These are phyloP conservation scores for Cyanocitta stelleri DNA, from an alignment of 2,113 vertebrate species.

Conservation along the genomic window DNA sequence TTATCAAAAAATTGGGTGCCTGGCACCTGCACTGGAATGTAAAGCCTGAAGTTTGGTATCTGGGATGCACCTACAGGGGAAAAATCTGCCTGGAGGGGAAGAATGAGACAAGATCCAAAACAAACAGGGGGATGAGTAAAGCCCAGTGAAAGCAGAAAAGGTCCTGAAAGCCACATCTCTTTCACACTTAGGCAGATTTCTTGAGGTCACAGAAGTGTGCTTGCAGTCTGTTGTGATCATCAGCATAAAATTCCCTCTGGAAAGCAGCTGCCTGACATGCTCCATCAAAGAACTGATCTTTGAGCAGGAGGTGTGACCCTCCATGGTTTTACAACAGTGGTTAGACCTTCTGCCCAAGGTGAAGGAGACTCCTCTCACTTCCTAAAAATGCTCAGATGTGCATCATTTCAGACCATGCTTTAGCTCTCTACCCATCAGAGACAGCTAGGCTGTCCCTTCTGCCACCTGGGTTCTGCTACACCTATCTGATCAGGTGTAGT, in stretches of 20 bases:
- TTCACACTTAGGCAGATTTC: background rate
- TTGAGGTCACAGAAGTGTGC: background rate
- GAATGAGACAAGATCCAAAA: background rate
- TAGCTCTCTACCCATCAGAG: background rate
- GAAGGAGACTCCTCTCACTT: background rate
- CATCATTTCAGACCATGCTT: background rate
- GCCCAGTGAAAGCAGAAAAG: background rate
- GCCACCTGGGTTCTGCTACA: background rate
- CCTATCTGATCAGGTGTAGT: background rate
- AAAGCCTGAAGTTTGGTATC: background rate
- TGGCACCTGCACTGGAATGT: background rate
- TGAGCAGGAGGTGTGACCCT: background rate
- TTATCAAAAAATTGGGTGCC: background rate
- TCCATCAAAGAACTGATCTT: background rate
- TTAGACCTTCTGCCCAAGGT: background rate
- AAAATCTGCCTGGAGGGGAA: background rate
- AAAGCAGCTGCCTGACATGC: background rate
- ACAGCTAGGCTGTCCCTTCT: background rate
- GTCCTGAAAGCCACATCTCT: background rate
- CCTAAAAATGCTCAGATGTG: background rate
- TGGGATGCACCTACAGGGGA: accelerated
- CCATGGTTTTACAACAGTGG: background rate
- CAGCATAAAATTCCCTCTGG: background rate
- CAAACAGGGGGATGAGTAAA: background rate
- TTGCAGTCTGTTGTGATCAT: background rate